phyloP scores from a whole-genome alignment of 2,797 vertebrate species.

The Bucorvus abyssinicus region DNA sequence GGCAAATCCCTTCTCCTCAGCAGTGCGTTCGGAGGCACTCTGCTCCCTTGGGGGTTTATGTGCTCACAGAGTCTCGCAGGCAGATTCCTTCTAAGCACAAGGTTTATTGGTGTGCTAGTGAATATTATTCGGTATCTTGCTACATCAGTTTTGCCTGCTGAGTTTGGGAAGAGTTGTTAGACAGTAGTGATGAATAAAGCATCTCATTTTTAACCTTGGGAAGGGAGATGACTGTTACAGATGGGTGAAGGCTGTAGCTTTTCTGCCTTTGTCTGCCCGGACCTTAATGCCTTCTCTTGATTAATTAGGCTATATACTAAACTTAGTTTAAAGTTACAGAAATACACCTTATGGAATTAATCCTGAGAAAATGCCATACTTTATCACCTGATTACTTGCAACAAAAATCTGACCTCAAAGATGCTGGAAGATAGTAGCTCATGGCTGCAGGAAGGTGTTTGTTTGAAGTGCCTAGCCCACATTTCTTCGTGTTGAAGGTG shows the following conservation, averaged over 20 bases:
- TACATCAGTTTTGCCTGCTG: not conserved
- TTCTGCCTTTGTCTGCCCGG: not conserved
- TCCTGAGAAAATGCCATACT: not conserved
- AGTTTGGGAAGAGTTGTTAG: not conserved
- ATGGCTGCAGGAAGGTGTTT: not conserved
- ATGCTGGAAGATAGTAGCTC: not conserved
- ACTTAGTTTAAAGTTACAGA: not conserved
- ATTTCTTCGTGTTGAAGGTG: not conserved
- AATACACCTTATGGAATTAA: not conserved
- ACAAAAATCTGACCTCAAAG: not conserved
- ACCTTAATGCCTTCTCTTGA: not conserved
- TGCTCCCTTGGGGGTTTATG: not conserved
- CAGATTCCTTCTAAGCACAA: not conserved
- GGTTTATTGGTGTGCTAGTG: not conserved
- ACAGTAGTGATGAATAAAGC: not conserved
- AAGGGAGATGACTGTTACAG: rapidly evolving
- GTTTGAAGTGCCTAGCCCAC: not conserved
- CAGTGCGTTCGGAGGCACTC: not conserved
- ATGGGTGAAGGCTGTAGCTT: not conserved
- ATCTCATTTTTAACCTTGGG: not conserved
- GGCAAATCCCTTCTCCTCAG: not conserved
- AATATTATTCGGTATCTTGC: not conserved
- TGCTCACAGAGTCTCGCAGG: not conserved
- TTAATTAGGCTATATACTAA: not conserved
- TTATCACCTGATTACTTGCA: not conserved